A percentile compares a stretch with the other conserved stretches of the same genome.
Evolutionary conservation across 2,113 vertebrate genomes (phyloP).

Genomic region (Pseudolaguvia tuberculata): DNA sequence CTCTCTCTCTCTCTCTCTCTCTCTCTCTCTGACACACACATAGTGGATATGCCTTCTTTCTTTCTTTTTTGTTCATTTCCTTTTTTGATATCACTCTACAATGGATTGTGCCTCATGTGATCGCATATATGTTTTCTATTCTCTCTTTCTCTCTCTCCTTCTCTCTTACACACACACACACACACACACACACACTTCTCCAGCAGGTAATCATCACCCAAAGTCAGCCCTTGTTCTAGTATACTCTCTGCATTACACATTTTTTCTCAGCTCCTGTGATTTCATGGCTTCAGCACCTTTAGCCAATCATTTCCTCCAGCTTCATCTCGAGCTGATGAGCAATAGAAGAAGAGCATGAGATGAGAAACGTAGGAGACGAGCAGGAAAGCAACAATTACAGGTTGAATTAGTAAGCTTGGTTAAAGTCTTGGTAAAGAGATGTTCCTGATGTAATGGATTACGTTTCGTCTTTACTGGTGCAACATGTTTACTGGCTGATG

Average conservation of each 20-base stretch:
- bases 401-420: slow-evolving; percentile 23
- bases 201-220: slow-evolving; percentile 23
- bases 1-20: background rate
- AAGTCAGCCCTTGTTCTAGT: slow-evolving; percentile 5
- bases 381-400: background rate
- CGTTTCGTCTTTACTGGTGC: slow-evolving; percentile 29
- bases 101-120: background rate
- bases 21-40: slow-evolving; percentile 3
- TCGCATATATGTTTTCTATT: background rate
- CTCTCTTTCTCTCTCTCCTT: background rate
- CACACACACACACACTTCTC: slow-evolving; percentile 13
- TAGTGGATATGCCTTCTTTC: background rate
- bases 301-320: slow-evolving; percentile 25
- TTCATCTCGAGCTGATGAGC: background rate
- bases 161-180: too few relatives aligned
- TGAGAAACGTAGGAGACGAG: background rate
- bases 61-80: background rate
- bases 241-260: background rate
- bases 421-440: slow-evolving; percentile 27
- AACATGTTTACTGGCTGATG: slow-evolving; percentile 39
- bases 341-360: background rate
- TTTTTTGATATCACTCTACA: background rate
- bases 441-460: slow-evolving; percentile 28
- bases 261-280: background rate
- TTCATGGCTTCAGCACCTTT: slow-evolving; percentile 11